Conservation (phyloP, 2,888 invertebrate genomes). For the Biston betularia region DNA sequence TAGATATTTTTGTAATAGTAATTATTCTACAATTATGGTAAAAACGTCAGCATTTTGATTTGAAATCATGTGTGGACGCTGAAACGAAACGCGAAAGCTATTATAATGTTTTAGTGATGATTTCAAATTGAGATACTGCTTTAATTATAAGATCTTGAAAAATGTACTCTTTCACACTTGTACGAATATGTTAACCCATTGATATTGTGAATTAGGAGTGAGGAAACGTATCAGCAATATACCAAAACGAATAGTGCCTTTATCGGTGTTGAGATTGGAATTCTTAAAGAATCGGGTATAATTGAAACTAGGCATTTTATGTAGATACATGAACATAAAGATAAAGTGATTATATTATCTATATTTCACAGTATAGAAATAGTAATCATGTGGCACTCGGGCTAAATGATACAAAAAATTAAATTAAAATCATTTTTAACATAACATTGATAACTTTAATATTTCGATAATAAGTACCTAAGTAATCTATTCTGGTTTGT, state of each 20-base stretch:
- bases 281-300: conserved; percentile 67
- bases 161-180: conserved; percentile 75
- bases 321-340: conserved; percentile 54
- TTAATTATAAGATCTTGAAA: conserved; percentile 67
- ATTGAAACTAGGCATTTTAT: conserved; percentile 62
- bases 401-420: conserved; percentile 73
- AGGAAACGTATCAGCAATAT: conserved; percentile 85
- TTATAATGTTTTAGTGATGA: conserved; percentile 44
- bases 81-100: conserved; percentile 25
- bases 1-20: conserved; percentile 85
- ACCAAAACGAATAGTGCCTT: conserved; percentile 85
- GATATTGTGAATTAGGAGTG: conserved; percentile 83
- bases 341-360: conserved; percentile 81
- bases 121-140: conserved; percentile 54
- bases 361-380: conserved; percentile 86
- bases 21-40: conserved; percentile 78
- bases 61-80: conserved; percentile 50
- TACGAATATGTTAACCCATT: conserved; percentile 74
- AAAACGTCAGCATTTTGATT: conserved; percentile 61
- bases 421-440: conserved; percentile 54
- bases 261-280: conserved; percentile 67
- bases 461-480: conserved; percentile 42
- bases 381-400: conserved; percentile 83
- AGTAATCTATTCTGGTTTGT: conserved; percentile 73
- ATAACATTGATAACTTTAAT: conserved; percentile 62